A percentile compares a stretch with the other conserved stretches of the same genome.
These are phyloP conservation scores for Mus spicilegus DNA, from an alignment of 2,113 vertebrate species.

Conservation along the genomic window DNA sequence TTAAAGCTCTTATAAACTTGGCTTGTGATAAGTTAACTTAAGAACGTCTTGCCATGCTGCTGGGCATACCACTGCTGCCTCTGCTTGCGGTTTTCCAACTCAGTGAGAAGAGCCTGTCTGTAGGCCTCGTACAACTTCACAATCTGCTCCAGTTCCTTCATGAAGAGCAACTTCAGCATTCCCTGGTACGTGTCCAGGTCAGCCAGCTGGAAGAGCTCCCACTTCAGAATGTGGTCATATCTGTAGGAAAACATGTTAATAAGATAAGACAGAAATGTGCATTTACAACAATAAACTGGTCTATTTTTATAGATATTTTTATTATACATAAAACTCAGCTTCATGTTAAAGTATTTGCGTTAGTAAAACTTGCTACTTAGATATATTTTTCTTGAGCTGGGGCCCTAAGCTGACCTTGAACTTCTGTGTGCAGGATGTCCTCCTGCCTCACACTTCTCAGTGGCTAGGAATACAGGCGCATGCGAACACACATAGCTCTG, in stretches of 20 bases:
- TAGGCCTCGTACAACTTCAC: slow-evolving; percentile 98
- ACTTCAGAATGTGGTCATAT: slow-evolving; percentile 99
- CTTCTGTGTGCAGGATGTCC: too few species aligned
- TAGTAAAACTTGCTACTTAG: slow-evolving; percentile 23
- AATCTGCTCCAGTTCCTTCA: slow-evolving; percentile 99
- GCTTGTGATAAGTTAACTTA: slow-evolving; percentile 79
- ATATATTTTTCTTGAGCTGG: background rate
- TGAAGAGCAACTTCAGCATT: slow-evolving; percentile 99
- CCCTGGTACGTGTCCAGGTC: slow-evolving; percentile 99
- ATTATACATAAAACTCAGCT: slow-evolving; percentile 43
- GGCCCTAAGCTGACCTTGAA: background rate
- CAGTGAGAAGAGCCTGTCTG: slow-evolving; percentile 93
- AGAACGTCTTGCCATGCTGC: slow-evolving; percentile 93
- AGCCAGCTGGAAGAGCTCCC: slow-evolving; percentile 99
- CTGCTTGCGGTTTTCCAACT: slow-evolving; percentile 96
- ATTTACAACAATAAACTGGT: slow-evolving; percentile 50
- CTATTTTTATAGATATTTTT: slow-evolving; percentile 57
- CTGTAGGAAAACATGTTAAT: slow-evolving; percentile 83
- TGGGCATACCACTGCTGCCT: slow-evolving; percentile 96
- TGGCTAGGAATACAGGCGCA: background rate
- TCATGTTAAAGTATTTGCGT: background rate
- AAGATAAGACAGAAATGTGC: slow-evolving; percentile 43
- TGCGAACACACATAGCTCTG: background rate
- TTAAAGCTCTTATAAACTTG: slow-evolving; percentile 78
- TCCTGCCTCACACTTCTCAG: background rate